A percentile compares a stretch with the other conserved stretches of the same genome.
Evolutionary conservation across 2,888 invertebrate species (phyloP).

Genomic region (Endotricha flammealis): DNA sequence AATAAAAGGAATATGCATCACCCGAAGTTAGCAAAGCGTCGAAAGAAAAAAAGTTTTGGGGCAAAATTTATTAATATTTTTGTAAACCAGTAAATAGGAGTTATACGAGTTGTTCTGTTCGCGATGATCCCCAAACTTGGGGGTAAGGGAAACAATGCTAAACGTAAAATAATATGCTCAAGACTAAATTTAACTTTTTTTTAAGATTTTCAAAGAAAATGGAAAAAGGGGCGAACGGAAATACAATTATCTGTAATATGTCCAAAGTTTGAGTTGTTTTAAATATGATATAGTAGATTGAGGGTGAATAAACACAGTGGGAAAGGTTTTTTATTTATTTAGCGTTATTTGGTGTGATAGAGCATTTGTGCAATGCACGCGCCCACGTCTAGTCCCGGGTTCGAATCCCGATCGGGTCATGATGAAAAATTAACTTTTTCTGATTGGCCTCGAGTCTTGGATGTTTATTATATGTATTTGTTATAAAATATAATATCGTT

Average conservation of each 20-base stretch:
- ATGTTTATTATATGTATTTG: no score
- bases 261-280: background rate
- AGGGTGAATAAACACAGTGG: no score
- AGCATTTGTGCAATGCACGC: no score
- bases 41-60: constrained; percentile 10
- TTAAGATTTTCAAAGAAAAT: background rate
- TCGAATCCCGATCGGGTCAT: no score
- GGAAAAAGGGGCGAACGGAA: constrained; percentile 5
- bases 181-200: constrained; percentile 12
- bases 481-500: no score
- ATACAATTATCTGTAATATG: constrained; percentile 9
- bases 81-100: constrained; percentile 16
- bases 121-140: constrained; percentile 3
- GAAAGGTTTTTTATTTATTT: no score
- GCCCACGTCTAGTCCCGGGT: no score
- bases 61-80: constrained; percentile 17
- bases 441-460: no score
- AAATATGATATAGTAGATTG: no score
- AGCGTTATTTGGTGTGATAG: no score
- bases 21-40: constrained; percentile 9
- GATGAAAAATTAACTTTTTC: no score
- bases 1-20: constrained; percentile 8
- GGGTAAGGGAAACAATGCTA: constrained; percentile 23
- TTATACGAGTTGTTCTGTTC: constrained; percentile 7
- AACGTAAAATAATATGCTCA: constrained; percentile 15